A percentile compares a stretch with the other conserved stretches of the same genome.
These are phyloP conservation scores for Irena cyanogastra DNA, from an alignment of 2,113 vertebrate species.

Conservation along the genomic window DNA sequence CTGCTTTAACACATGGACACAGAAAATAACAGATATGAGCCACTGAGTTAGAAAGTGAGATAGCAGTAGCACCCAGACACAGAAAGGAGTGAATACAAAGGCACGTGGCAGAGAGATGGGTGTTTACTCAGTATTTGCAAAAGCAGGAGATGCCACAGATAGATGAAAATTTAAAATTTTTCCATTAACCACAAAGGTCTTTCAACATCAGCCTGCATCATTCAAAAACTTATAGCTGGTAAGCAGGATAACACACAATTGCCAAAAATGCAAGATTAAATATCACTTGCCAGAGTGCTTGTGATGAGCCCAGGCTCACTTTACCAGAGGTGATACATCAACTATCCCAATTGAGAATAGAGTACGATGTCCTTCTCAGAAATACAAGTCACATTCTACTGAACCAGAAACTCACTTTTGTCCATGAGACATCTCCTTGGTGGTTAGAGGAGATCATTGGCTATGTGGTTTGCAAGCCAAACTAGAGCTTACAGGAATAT, in stretches of 20 bases:
- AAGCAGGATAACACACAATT: background rate
- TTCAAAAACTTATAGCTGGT: background rate
- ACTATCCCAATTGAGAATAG: rapidly evolving
- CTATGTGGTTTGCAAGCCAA: background rate
- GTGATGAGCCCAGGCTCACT: background rate
- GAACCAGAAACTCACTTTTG: background rate
- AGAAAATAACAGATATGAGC: background rate
- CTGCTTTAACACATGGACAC: background rate
- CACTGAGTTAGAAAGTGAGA: background rate
- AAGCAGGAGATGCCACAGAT: background rate
- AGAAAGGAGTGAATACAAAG: background rate
- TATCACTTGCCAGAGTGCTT: background rate
- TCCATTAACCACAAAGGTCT: background rate
- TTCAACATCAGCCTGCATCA: background rate
- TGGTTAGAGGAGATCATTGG: background rate
- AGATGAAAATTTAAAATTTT: background rate
- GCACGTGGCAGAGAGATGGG: background rate
- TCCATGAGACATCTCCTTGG: background rate
- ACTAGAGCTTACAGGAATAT: background rate
- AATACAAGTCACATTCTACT: background rate
- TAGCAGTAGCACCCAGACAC: background rate
- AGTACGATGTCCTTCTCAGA: background rate
- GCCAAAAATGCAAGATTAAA: background rate
- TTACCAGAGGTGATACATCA: background rate
- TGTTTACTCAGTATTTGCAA: background rate